A percentile compares a stretch with the other conserved stretches of the same genome.
These are phyloP conservation scores for Riparia riparia DNA, from an alignment of 2,113 vertebrate genomes.

Conservation along the genomic window DNA sequence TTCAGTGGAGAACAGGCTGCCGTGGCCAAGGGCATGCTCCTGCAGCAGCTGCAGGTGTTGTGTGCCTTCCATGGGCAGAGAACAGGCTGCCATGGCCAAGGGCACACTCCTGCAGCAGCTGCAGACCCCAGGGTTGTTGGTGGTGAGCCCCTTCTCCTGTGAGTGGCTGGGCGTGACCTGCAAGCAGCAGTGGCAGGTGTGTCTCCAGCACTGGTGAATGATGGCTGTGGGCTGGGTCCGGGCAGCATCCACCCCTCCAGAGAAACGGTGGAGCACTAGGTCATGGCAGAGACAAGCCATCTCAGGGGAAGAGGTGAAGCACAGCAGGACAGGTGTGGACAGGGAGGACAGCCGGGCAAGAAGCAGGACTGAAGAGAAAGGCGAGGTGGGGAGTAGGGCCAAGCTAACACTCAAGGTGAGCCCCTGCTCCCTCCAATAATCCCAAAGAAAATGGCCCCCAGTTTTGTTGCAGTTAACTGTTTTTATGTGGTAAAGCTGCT, in stretches of 20 bases:
- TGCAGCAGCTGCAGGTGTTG: not conserved
- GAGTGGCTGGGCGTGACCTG: not conserved
- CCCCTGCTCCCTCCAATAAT: accelerated
- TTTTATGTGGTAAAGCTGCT: not conserved
- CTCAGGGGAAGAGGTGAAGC: accelerated
- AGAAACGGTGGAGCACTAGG: accelerated
- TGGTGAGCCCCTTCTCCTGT: not conserved
- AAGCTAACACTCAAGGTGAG: accelerated
- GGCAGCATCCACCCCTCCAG: not conserved
- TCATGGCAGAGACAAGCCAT: accelerated
- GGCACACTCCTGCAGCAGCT: not conserved
- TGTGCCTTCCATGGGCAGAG: not conserved
- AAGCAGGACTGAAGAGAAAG: too few species aligned
- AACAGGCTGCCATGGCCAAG: not conserved
- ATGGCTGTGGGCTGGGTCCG: not conserved
- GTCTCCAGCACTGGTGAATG: accelerated
- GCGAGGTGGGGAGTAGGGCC: accelerated
- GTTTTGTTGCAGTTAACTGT: accelerated
- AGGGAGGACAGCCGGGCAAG: not conserved
- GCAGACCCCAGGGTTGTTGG: not conserved
- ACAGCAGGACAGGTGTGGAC: accelerated
- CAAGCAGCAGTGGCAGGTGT: not conserved
- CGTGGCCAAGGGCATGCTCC: too few species aligned
- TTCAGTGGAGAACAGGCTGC: not conserved
- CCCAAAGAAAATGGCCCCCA: accelerated